Percentiles rank a stretch among this genome's conserved stretches.
phyloP scores from a whole-genome alignment of 2,113 vertebrate species.

The Willisornis vidua region DNA sequence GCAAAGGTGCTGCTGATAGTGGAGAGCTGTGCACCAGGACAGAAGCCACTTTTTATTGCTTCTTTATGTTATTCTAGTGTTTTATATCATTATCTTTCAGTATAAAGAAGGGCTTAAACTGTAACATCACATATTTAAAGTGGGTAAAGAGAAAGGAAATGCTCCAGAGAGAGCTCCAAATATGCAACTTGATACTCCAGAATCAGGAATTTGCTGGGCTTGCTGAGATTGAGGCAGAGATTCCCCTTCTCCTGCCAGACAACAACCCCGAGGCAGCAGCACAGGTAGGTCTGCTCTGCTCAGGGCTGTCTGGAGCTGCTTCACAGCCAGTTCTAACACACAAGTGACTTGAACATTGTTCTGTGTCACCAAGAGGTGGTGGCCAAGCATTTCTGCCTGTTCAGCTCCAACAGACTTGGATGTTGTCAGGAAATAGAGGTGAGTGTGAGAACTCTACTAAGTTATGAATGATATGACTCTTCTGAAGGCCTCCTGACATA shows the following conservation, averaged over 20 bases:
- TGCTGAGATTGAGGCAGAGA: background rate
- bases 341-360: background rate
- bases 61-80: background rate
- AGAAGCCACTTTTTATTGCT: background rate
- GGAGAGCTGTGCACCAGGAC: background rate
- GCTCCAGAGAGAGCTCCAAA: accelerated
- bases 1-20: no score
- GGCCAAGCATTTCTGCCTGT: background rate
- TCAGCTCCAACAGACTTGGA: background rate
- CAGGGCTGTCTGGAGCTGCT: background rate
- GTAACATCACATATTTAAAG: background rate
- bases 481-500: conserved; percentile 17
- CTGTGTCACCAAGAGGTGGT: background rate
- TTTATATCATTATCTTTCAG: background rate
- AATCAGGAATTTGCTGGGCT: background rate
- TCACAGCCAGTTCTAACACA: background rate
- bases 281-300: background rate
- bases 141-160: background rate
- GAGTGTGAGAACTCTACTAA: conserved; percentile 18
- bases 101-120: background rate
- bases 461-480: background rate
- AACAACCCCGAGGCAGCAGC: background rate
- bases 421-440: conserved; percentile 2
- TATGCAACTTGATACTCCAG: background rate
- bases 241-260: background rate